phyloP scores from a whole-genome alignment of 1,140 invertebrate species.

The Lethocerus indicus region DNA sequence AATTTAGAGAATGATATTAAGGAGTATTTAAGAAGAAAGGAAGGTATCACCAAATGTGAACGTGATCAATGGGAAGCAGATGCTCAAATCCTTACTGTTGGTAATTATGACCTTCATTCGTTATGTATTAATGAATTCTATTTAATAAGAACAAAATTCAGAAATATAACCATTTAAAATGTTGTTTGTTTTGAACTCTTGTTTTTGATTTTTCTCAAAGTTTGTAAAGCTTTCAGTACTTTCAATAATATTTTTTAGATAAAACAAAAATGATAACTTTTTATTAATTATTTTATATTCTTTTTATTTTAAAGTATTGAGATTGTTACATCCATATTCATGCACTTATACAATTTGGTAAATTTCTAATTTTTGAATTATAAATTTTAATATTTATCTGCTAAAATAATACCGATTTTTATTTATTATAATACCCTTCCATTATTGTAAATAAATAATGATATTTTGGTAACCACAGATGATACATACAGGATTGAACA shows the following conservation, averaged over 20 bases:
- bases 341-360: background rate
- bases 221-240: too few relatives aligned
- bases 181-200: too few relatives aligned
- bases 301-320: background rate
- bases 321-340: background rate
- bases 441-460: conserved; percentile 7
- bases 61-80: background rate
- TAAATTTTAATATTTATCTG: background rate
- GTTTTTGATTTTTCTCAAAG: too few relatives aligned
- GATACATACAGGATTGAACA: conserved; percentile 30
- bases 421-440: background rate
- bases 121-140: too few relatives aligned
- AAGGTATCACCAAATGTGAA: background rate
- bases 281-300: background rate
- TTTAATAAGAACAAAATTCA: too few relatives aligned
- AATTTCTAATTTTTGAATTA: background rate
- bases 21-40: conserved; percentile 3
- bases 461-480: conserved; percentile 24
- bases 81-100: conserved; percentile 3
- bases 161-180: too few relatives aligned
- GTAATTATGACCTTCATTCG: conserved; percentile 18
- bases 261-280: too few relatives aligned
- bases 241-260: too few relatives aligned
- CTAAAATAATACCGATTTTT: background rate
- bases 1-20: background rate